Evolutionary conservation across 1,140 invertebrate species (phyloP).

Genomic region (Gerris buenoi): DNA sequence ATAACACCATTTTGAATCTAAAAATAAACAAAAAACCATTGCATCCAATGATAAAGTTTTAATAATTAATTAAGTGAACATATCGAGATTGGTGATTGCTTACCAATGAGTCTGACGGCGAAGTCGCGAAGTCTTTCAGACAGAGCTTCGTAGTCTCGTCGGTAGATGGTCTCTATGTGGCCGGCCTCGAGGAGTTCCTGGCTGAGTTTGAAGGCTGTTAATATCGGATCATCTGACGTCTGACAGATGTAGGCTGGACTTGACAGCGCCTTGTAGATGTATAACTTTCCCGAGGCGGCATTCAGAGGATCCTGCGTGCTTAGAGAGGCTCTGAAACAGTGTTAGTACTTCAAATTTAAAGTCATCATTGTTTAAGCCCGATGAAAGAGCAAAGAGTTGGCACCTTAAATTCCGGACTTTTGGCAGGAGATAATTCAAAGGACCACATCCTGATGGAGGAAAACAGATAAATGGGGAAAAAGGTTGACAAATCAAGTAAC

Average conservation of each 20-base stretch:
- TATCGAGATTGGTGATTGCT: not conserved
- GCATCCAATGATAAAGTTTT: too few relatives aligned
- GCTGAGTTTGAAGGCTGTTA: conserved; percentile 43
- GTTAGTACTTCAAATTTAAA: too few relatives aligned
- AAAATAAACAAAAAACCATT: too few relatives aligned
- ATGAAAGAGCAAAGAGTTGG: too few relatives aligned
- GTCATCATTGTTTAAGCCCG: too few relatives aligned
- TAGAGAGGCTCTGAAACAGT: conserved; percentile 26
- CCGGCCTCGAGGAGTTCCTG: conserved; percentile 36
- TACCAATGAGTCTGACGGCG: conserved; percentile 43
- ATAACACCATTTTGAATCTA: too few relatives aligned
- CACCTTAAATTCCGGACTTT: too few relatives aligned
- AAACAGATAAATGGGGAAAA: too few relatives aligned
- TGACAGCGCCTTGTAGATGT: conserved; percentile 40
- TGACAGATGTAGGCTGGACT: conserved; percentile 52
- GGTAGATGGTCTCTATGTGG: conserved; percentile 37
- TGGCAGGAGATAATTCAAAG: too few relatives aligned
- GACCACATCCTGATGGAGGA: too few relatives aligned
- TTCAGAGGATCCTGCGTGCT: conserved; percentile 33
- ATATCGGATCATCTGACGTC: conserved; percentile 45
- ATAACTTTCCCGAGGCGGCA: conserved; percentile 35
- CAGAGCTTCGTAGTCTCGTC: conserved; percentile 38
- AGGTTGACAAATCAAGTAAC: too few relatives aligned
- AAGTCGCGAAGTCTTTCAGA: conserved; percentile 39
- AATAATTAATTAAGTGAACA: too few relatives aligned